phyloP scores from a whole-genome alignment of 2,113 vertebrate species.

The Amphiprion percula region DNA sequence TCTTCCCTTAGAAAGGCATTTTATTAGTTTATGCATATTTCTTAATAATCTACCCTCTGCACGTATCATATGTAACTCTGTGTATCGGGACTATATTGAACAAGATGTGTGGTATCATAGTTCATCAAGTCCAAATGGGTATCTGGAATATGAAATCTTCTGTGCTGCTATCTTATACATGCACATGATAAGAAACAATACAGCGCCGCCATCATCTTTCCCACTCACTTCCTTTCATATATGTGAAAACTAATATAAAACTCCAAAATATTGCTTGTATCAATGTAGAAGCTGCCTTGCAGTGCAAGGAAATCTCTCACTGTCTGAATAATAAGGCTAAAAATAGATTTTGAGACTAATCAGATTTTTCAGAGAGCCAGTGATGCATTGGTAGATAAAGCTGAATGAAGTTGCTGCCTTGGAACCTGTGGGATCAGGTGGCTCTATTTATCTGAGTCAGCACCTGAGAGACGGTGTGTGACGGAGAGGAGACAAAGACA shows the following conservation, averaged over 20 bases:
- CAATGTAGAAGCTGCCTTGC: too few species aligned
- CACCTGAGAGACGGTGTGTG: conserved; percentile 22
- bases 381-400: neutral
- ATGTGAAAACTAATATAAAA: too few species aligned
- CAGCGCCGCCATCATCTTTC: too few species aligned
- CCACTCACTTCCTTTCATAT: too few species aligned
- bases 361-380: conserved; percentile 4
- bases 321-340: neutral
- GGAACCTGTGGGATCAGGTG: conserved; percentile 50
- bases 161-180: too few species aligned
- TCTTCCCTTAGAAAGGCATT: neutral
- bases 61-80: neutral
- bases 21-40: neutral
- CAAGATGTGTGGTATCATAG: too few species aligned
- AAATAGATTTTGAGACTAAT: neutral
- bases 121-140: too few species aligned
- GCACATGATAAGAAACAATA: too few species aligned
- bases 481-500: neutral
- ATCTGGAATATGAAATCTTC: too few species aligned
- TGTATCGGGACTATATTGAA: neutral
- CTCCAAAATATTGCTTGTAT: too few species aligned
- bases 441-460: conserved; percentile 49
- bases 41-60: neutral
- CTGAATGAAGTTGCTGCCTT: conserved; percentile 42
- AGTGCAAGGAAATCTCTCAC: neutral